Conservation (phyloP, 2,113 vertebrate species). For the Crotalus viridis region DNA sequence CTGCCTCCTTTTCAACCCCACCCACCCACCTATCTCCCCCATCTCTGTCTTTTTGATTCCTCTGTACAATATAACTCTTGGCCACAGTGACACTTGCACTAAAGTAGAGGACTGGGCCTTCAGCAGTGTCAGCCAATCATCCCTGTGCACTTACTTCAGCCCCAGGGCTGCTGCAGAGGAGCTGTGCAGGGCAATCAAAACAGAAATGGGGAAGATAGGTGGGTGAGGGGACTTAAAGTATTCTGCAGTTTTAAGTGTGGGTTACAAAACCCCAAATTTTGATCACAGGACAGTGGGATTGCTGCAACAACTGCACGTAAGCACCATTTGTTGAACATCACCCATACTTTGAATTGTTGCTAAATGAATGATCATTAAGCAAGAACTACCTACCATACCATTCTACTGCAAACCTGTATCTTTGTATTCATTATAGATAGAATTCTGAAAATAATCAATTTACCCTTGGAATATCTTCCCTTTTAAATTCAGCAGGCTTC, state of each 20-base stretch:
- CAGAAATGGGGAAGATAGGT: neutral
- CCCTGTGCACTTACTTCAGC: neutral
- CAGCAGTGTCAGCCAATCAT: neutral
- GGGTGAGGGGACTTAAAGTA: neutral
- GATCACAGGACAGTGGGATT: neutral
- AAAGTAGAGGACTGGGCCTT: neutral
- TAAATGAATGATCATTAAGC: neutral
- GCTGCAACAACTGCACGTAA: neutral
- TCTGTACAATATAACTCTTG: neutral
- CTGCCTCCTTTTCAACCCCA: neutral
- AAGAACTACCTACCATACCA: neutral
- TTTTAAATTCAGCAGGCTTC: neutral
- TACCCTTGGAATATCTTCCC: neutral
- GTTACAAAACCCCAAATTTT: neutral
- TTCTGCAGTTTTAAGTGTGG: neutral
- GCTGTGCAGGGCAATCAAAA: neutral
- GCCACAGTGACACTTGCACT: neutral
- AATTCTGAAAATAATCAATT: neutral
- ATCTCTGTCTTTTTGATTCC: neutral
- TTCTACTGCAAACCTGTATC: neutral
- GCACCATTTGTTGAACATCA: neutral
- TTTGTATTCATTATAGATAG: neutral
- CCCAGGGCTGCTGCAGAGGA: neutral
- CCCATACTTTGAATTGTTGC: neutral
- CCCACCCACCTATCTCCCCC: neutral